phyloP scores from a whole-genome alignment of 2,888 invertebrate species.

The Sceliomorpha sp. region DNA sequence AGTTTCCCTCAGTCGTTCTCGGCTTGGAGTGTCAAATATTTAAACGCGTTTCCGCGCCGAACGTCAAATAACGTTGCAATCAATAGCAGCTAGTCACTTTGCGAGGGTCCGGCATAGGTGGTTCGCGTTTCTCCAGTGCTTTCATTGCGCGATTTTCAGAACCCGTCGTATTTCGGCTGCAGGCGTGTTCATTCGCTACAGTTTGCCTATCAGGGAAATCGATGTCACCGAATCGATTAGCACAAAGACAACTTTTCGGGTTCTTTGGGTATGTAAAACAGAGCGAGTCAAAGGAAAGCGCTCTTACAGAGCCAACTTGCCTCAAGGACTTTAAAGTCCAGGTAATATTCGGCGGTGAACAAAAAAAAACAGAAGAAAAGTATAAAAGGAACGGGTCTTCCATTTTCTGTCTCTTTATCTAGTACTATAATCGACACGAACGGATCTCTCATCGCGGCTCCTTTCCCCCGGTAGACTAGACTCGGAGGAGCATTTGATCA shows the following conservation, averaged over 20 bases:
- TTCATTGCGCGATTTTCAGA: neutral
- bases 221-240: constrained; percentile 20
- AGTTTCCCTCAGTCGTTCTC: constrained; percentile 17
- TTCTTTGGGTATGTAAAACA: neutral
- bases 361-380: neutral
- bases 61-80: constrained; percentile 67
- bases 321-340: constrained; percentile 13
- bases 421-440: constrained; percentile 32
- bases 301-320: constrained; percentile 7
- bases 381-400: constrained; percentile 4
- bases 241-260: constrained; percentile 1
- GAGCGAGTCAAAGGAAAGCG: neutral
- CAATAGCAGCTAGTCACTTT: constrained; percentile 61
- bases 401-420: constrained; percentile 23
- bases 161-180: constrained; percentile 14
- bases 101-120: constrained; percentile 55
- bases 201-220: constrained; percentile 23
- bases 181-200: constrained; percentile 39
- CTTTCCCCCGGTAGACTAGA: constrained; percentile 11
- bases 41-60: constrained; percentile 71
- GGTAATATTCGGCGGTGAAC: constrained; percentile 14
- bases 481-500: constrained; percentile 47
- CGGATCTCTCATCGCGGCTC: constrained; percentile 14
- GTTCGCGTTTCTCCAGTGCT: constrained; percentile 19
- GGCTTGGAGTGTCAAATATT: constrained; percentile 72